Evolutionary conservation across 1,140 invertebrate genomes (phyloP).

Genomic region (Diachasma alloeum): DNA sequence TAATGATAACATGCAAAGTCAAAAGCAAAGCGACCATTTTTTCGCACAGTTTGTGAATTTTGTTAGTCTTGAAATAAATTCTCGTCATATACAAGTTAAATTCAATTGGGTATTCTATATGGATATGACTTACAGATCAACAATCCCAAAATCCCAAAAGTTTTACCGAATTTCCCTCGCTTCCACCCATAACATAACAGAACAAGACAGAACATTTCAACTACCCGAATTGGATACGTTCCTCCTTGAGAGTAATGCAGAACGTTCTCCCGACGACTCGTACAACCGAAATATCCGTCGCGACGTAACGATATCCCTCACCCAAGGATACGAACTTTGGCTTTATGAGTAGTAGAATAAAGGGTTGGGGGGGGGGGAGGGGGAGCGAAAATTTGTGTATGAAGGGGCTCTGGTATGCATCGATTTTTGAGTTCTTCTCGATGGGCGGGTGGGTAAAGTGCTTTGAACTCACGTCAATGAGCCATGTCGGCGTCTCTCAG

Average conservation of each 20-base stretch:
- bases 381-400: conserved; percentile 13
- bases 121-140: no score
- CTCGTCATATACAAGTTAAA: no score
- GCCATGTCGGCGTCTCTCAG: conserved; percentile 52
- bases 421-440: conserved; percentile 34
- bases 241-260: background rate
- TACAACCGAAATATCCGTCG: background rate
- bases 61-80: background rate
- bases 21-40: no score
- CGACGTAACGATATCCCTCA: background rate
- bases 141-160: no score
- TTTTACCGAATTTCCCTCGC: no score
- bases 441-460: conserved; percentile 32
- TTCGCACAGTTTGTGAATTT: no score
- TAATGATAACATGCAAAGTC: no score
- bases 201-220: background rate
- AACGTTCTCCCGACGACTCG: background rate
- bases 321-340: background rate
- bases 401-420: conserved; percentile 23
- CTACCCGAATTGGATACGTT: background rate
- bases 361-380: background rate
- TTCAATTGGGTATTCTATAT: no score
- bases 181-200: background rate
- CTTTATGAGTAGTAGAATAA: background rate
- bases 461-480: conserved; percentile 56